Evolutionary conservation across 2,888 invertebrate genomes (phyloP), one percentile per base, ranked within the genome.

Genomic region (Cyaniris semiargus): DNA sequence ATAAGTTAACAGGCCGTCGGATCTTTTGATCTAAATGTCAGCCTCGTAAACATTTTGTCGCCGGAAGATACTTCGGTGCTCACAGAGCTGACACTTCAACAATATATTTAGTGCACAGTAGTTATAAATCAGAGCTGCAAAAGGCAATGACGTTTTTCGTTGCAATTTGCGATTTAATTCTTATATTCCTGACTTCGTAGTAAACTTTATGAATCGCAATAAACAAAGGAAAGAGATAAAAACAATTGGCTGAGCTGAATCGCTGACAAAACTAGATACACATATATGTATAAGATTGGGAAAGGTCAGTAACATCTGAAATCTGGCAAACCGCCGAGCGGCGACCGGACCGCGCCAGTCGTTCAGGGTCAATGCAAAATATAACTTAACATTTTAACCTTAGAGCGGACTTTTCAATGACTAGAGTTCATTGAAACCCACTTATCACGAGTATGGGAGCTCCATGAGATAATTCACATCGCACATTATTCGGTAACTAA

Each of bases 291-390:
- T 81, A 80, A 81, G 82, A 83, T 83, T 83, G 82, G 78, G 81
- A 79, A 83, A 83, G 84, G 83, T 84, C 83, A 84, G 84, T 83
- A 82, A 83, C 81, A 82, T 78, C 81, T 82, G 82, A 82, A 78
- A 79, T 78, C 79, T 82, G 82, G 82, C 83, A 83, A 79, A 70
- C 23, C 78, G 83, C 83, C 83, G 82, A 82, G 77, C 76, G 70
- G 79, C 76, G 82, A 80, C 78, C 80, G 79, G 80, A 80, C 76
- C 75, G 48, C 76, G 48, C 74, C 74, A 74, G 74, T 74, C 74
- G 48, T 74, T 76, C 76, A 76, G 78, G 79, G 76, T 76, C 80
- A 78, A 78, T 77, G 77, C 78, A 78, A 82, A 80, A 78, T 78
- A 79, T 78, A 76, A 78, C 81, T 80, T 83, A 81, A 78, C 72